phyloP scores from a whole-genome alignment of 2,113 vertebrate species.

The Prunella fulvescens region DNA sequence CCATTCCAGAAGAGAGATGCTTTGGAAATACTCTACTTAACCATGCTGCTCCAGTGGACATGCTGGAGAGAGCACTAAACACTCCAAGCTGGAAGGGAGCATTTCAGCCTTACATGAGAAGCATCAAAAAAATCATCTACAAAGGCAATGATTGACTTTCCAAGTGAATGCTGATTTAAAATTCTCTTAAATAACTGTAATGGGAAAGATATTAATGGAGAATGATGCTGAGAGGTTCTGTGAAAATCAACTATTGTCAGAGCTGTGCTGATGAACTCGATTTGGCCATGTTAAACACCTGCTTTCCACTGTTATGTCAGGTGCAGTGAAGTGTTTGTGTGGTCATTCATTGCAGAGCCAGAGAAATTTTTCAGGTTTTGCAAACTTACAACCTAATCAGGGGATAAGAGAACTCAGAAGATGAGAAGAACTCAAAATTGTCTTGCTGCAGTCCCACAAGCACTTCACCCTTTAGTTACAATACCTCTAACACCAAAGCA shows the following conservation, averaged over 20 bases:
- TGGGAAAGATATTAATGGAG: background rate
- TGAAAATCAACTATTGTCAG: background rate
- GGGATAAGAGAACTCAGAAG: background rate
- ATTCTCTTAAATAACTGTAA: background rate
- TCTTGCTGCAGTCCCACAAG: background rate
- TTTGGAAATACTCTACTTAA: background rate
- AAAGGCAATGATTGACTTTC: background rate
- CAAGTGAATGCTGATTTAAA: background rate
- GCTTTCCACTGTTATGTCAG: background rate
- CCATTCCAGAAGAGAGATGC: background rate
- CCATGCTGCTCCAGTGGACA: background rate
- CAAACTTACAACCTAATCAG: background rate
- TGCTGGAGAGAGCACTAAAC: background rate
- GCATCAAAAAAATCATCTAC: background rate
- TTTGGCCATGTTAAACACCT: background rate
- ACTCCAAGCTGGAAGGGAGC: background rate
- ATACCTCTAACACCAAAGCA: background rate
- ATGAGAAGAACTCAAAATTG: background rate
- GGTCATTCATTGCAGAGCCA: background rate
- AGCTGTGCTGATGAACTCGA: background rate
- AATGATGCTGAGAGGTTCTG: background rate
- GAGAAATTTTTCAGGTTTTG: background rate
- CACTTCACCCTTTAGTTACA: background rate
- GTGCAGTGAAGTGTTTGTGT: too few relatives aligned
- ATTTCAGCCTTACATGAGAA: background rate